Conservation (phyloP, 2,113 vertebrate genomes). For the Cyanoderma ruficeps region DNA sequence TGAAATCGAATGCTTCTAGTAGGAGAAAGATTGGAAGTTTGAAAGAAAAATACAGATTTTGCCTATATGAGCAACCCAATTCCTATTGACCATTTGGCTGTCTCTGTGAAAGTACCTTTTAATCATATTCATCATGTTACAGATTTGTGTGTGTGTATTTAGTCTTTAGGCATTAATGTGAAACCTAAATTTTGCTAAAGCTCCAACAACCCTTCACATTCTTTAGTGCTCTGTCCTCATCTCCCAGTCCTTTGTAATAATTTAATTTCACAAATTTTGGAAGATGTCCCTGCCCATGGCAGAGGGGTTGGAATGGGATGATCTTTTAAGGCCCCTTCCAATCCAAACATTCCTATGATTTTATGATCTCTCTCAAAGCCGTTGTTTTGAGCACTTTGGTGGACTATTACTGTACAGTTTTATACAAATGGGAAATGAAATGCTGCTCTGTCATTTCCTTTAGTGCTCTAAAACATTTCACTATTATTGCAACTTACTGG, state of each 20-base stretch:
- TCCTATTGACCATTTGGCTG: not conserved
- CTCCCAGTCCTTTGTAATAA: not conserved
- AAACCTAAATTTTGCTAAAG: not conserved
- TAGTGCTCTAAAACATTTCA: not conserved
- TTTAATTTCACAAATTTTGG: not conserved
- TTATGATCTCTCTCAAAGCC: not conserved
- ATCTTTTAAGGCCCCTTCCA: not conserved
- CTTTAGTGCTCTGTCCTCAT: not conserved
- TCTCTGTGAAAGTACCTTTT: not conserved
- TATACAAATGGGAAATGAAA: not conserved
- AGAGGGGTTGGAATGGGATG: not conserved
- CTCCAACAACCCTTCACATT: not conserved
- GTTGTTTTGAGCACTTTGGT: not conserved
- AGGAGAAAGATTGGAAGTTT: not conserved
- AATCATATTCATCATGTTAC: not conserved
- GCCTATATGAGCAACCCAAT: rapidly evolving
- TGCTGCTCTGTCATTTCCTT: not conserved
- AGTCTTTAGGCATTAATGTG: not conserved
- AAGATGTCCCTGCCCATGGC: not conserved
- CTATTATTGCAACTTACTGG: not conserved
- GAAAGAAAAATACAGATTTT: not conserved
- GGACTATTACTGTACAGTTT: not conserved
- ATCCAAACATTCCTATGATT: not conserved
- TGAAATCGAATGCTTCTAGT: not conserved
- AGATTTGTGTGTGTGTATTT: not conserved